A percentile compares a stretch with the other conserved stretches of the same genome.
phyloP scores from a whole-genome alignment of 2,113 vertebrate genomes.

The Noturus placidus region DNA sequence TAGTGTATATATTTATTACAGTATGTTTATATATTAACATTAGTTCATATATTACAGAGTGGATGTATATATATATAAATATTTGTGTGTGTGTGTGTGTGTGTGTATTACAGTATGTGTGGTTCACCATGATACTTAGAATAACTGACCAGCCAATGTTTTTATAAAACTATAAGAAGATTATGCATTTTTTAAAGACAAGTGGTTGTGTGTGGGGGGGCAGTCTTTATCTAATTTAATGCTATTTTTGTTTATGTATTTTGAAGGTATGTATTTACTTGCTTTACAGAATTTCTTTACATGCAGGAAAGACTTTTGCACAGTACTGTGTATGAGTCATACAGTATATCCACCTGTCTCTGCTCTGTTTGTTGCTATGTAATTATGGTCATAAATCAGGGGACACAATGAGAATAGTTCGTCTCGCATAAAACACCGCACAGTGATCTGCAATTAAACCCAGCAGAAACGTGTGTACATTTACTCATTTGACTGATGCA shows the following conservation, averaged over 20 bases:
- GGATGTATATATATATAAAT: too few relatives aligned
- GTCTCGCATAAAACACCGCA: background rate
- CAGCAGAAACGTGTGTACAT: background rate
- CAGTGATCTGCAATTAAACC: background rate
- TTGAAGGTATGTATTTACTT: background rate
- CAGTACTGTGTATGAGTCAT: background rate
- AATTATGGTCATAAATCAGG: constrained; percentile 17
- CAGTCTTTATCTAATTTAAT: background rate
- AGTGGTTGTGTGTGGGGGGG: too few relatives aligned
- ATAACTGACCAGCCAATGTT: background rate
- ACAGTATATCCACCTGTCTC: background rate
- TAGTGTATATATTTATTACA: too few relatives aligned
- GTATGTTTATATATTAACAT: too few relatives aligned
- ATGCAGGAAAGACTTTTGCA: background rate
- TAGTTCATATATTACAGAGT: too few relatives aligned
- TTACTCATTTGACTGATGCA: background rate
- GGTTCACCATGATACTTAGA: background rate
- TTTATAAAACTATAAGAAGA: background rate
- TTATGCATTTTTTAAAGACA: background rate
- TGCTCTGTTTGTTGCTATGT: background rate
- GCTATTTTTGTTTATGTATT: background rate
- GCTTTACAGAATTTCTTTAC: background rate
- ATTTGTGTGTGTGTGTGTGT: too few relatives aligned
- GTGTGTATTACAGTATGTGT: too few relatives aligned
- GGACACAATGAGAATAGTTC: background rate